Evolutionary conservation across 2,888 invertebrate species (phyloP).

Genomic region (Oasisia sp.): DNA sequence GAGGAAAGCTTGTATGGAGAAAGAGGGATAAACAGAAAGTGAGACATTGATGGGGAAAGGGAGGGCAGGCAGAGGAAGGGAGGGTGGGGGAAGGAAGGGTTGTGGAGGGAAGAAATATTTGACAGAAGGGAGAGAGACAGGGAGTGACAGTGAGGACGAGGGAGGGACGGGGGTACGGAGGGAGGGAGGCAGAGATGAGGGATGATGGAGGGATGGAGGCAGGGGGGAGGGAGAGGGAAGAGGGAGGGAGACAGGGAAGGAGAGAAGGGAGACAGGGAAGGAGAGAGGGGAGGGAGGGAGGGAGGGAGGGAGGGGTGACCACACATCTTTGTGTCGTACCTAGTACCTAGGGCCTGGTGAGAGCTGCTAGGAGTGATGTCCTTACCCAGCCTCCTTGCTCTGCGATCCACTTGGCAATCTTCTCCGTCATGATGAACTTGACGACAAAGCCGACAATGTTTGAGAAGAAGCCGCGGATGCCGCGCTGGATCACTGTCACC

Average conservation of each 20-base stretch:
- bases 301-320: no score
- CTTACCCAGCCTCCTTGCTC: conserved; percentile 66
- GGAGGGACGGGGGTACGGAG: no score
- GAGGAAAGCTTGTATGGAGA: no score
- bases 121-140: no score
- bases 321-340: not conserved
- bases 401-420: conserved; percentile 63
- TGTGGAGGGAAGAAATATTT: no score
- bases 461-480: conserved; percentile 53
- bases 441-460: conserved; percentile 58
- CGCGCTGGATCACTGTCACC: conserved; percentile 51
- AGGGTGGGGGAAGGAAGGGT: no score
- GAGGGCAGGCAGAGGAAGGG: no score
- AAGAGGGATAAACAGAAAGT: no score
- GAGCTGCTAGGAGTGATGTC: not conserved
- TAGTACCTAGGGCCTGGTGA: conserved; percentile 1
- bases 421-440: conserved; percentile 55
- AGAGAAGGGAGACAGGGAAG: not conserved
- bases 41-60: no score
- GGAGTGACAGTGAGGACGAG: no score
- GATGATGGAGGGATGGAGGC: no score
- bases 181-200: no score
- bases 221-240: not conserved
- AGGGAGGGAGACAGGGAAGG: not conserved
- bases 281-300: not conserved